These are phyloP conservation scores for Cancer borealis DNA, from an alignment of 2,888 invertebrate species.

Conservation along the genomic window DNA sequence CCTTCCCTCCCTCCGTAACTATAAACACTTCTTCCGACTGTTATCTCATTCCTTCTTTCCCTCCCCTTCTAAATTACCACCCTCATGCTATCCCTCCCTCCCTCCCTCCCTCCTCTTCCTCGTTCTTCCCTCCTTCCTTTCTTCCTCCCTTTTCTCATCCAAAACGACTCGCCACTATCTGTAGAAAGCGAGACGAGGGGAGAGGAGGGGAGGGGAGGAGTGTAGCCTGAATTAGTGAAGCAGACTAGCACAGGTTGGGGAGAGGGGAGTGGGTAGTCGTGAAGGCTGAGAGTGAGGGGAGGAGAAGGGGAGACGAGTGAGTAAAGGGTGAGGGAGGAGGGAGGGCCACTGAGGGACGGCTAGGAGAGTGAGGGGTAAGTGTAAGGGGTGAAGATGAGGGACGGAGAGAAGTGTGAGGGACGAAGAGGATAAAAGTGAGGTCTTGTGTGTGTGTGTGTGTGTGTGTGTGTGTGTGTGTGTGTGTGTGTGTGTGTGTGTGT, in stretches of 20 bases:
- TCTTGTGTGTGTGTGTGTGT: no score
- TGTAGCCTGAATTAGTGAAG: not conserved
- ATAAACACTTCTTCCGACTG: not conserved
- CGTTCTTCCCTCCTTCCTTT: not conserved
- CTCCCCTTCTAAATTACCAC: not conserved
- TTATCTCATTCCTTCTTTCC: conserved; percentile 15
- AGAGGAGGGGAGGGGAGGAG: not conserved
- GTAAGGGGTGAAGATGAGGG: not conserved
- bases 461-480: no score
- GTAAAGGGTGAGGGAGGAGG: not conserved
- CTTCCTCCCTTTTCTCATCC: not conserved
- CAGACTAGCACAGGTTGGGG: not conserved
- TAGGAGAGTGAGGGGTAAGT: not conserved
- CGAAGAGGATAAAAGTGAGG: no score
- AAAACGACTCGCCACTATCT: not conserved
- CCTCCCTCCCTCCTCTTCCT: not conserved
- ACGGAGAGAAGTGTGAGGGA: not conserved
- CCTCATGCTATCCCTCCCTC: not conserved
- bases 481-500: no score
- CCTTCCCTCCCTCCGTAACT: not conserved
- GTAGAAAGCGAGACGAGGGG: not conserved
- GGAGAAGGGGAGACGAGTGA: not conserved
- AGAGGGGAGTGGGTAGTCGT: not conserved
- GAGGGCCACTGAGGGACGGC: not conserved
- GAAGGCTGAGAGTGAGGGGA: not conserved